Evolutionary conservation across 2,888 invertebrate species (phyloP), one percentile per base, ranked within the genome.

Genomic region (Perizoma flavofasciatum): DNA sequence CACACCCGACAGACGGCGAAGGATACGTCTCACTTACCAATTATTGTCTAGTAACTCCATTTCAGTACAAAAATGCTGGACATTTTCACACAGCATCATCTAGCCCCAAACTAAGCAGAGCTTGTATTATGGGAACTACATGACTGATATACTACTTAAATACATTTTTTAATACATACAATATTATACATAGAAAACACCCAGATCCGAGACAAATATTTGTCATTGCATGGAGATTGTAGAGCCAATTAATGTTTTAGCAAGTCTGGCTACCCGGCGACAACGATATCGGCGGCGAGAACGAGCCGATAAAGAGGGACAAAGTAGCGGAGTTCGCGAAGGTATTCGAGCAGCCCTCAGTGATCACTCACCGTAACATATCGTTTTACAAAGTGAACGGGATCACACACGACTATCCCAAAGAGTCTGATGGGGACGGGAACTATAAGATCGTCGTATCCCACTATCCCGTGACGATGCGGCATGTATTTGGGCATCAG

Each of bases 211-310:
- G n/a, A n/a, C n/a, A n/a, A n/a, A n/a, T n/a, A n/a, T n/a, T n/a
- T n/a, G n/a, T n/a, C n/a, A n/a, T n/a, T n/a, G n/a, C n/a, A n/a
- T 22, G 22, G 22, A 22, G 22, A 22, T 22, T 22, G 22, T 22
- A 22, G 22, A 22, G 22, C 3, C 22, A 22, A 3, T 22, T 22
- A 1, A 22, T 6, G 34, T 7, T 43, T 37, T 85, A 96, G 96
- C 94, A 94, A 86, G 92, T 99, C 54, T 98, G 96, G 93, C 85
- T 99, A 65, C 97, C 98, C 22, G 99, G 99, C 5, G 99, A 99
- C 83, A 99, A 99, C 86, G 99, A 99, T 80, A 97, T 99, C 60
- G 99, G 99, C 6, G 99, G 99, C 9, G 99, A 99, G 87, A 95
- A 94, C 63, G 95, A 96, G 73, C 93, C 94, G 43, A 94, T 97